Conservation (phyloP, 2,888 invertebrate species). For the Eurytoma adleriae region DNA sequence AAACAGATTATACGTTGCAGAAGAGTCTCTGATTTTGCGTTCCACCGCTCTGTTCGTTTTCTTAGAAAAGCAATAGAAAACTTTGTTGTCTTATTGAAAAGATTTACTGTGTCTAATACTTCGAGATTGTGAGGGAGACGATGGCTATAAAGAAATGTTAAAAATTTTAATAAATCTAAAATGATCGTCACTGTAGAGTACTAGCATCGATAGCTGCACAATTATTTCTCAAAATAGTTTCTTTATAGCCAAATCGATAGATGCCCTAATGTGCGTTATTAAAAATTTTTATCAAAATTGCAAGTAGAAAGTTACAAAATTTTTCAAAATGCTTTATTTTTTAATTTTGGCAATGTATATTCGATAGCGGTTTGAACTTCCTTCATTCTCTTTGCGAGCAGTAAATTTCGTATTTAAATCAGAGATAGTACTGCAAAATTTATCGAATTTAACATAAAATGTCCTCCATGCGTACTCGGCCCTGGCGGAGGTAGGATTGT, state of each 20-base stretch:
- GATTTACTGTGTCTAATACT: not conserved
- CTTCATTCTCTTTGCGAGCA: too few relatives aligned
- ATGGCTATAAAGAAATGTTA: too few relatives aligned
- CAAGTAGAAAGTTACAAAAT: conserved; percentile 1
- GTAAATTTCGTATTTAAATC: not conserved
- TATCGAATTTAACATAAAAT: conserved; percentile 52
- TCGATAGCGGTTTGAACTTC: too few relatives aligned
- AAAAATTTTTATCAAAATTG: not conserved
- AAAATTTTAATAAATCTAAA: too few relatives aligned
- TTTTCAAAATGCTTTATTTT: not conserved
- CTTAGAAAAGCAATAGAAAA: conserved; percentile 20
- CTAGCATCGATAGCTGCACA: conserved; percentile 4
- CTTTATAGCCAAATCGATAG: not conserved
- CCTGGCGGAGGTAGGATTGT: conserved; percentile 52
- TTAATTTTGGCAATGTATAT: too few relatives aligned
- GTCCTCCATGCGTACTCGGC: conserved; percentile 41
- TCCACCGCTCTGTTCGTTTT: not conserved
- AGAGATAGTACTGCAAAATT: conserved; percentile 39
- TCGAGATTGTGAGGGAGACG: too few relatives aligned
- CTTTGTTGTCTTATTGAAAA: not conserved
- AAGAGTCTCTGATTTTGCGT: conserved; percentile 26
- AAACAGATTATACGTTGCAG: conserved; percentile 50
- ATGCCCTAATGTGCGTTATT: not conserved
- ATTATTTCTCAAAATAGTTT: conserved; percentile 14
- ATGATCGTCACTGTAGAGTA: too few relatives aligned